Percentiles rank a stretch among this genome's conserved stretches.
These are phyloP conservation scores for Teleogryllus occipitalis DNA, from an alignment of 1,140 invertebrate genomes.

Conservation along the genomic window DNA sequence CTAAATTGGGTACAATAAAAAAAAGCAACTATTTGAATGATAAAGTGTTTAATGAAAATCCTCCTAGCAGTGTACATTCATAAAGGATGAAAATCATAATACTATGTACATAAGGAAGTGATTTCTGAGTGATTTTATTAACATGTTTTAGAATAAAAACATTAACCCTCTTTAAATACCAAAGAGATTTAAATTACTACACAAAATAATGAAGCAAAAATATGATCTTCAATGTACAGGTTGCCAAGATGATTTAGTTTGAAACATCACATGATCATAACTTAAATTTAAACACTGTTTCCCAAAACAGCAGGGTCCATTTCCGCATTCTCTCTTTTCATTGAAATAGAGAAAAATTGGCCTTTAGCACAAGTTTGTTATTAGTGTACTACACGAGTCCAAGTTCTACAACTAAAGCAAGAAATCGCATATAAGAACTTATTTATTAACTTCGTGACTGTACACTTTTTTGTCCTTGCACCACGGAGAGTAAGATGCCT, in stretches of 20 bases:
- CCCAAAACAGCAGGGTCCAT: background rate
- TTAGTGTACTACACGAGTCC: background rate
- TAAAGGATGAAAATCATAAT: no score
- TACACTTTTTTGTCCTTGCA: background rate
- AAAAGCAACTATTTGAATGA: no score
- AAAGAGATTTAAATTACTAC: slow-evolving; percentile 2
- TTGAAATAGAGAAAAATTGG: background rate
- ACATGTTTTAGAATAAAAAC: background rate
- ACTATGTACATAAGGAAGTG: no score
- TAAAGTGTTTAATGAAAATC: no score
- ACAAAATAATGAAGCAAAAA: background rate
- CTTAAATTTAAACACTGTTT: background rate
- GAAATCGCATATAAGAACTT: background rate
- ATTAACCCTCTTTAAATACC: background rate
- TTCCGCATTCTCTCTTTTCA: background rate
- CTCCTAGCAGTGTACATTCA: no score
- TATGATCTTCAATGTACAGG: background rate
- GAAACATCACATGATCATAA: background rate
- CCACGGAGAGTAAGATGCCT: background rate
- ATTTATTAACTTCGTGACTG: background rate
- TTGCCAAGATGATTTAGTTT: background rate
- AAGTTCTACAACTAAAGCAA: background rate
- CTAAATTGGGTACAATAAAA: no score
- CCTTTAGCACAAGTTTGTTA: background rate
- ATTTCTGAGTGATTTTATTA: no score